Conservation (phyloP, 1,140 invertebrate genomes). For the Bombyx mori region ASM3026992v2 NC_085110.1:14187001-14187500, state of each 20-base stretch:
- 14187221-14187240: background rate
- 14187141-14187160: constrained; percentile 79
- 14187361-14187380: constrained; percentile 10
- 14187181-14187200: constrained; percentile 31
- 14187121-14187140: constrained; percentile 77
- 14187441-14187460: constrained; percentile 28
- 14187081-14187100: constrained; percentile 74
- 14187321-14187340: too few species aligned
- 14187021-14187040: too few species aligned
- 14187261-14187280: constrained; percentile 2
- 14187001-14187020: too few species aligned
- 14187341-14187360: too few species aligned
- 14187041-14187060: too few species aligned
- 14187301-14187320: too few species aligned
- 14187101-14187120: constrained; percentile 81
- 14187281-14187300: background rate
- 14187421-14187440: background rate
- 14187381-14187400: constrained; percentile 7
- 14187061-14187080: too few species aligned
- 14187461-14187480: constrained; percentile 17
- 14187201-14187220: background rate
- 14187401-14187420: background rate
- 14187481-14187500: constrained; percentile 15
- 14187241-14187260: background rate
- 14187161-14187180: constrained; percentile 71